Base-by-base conservation (phyloP, 2,113 vertebrate species). In the Protobothrops flavoviridis region DNA sequence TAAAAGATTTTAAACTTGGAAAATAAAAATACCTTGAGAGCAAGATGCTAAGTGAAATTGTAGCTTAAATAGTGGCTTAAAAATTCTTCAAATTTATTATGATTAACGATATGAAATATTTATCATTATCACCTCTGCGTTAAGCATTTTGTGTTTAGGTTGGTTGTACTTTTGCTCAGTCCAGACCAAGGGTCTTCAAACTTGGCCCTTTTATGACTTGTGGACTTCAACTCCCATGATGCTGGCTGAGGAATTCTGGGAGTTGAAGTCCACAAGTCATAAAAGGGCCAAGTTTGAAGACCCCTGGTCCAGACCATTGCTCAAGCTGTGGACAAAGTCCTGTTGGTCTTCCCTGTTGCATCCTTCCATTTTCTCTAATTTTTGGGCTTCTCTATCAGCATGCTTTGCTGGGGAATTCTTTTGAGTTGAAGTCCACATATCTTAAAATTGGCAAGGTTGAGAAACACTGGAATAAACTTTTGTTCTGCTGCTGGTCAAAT, bases 1-100 rank as follows among this genome's bases (percentile, higher is more conserved):
- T 98, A 94, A 57, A 24, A 2, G 43, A 85, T 57, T 89, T 81
- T 21, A 45, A 48, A 69, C 26, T n/a, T 61, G 50, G 26, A 64
- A 45, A 69, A 61, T 92, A 39, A 29, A 55, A 29, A n/a, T 21
- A 39, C 6, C 43, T 50, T 23, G 7, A 33, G 17, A 48, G 39
- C 17, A 86, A 48, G 43, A 33, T 57, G 21, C 56, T 24, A 33
- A n/a, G 26, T 45, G 48, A 69, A 33, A 13, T 81, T 45, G n/a
- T 48, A 6, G 48, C 48, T 39, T 24, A 23, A 52, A 91, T 24
- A 10, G 12, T 85, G 9, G 13, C 4, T 91, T 39, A 2, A 57
- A 45, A 45, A 86, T 13, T 43, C 43, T 21, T 48, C 55, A 21
- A 1, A 5, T 26, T 13, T 10, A 45, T 56, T 45, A 52, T 56